phyloP scores from a whole-genome alignment of 2,797 vertebrate species.

The Delichon dasypus region DNA sequence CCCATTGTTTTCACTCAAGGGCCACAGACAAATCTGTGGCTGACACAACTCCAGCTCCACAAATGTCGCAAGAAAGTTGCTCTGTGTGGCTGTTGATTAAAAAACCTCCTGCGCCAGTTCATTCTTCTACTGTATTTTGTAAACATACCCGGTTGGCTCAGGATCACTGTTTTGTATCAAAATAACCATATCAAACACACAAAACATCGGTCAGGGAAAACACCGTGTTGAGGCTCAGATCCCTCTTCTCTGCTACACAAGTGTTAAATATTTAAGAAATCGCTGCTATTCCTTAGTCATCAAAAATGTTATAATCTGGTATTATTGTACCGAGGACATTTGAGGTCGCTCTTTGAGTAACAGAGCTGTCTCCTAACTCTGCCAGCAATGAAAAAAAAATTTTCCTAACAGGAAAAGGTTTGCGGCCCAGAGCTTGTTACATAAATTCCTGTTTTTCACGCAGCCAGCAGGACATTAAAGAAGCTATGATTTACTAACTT shows the following conservation, averaged over 20 bases:
- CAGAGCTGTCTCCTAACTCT: slow-evolving; percentile 70
- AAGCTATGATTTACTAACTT: slow-evolving; percentile 72
- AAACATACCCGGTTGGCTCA: slow-evolving; percentile 16
- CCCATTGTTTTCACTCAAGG: neutral
- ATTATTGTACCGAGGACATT: slow-evolving; percentile 78
- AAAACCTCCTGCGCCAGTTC: slow-evolving; percentile 32
- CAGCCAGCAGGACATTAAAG: slow-evolving; percentile 73
- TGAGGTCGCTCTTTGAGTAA: slow-evolving; percentile 78
- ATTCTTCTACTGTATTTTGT: slow-evolving; percentile 41
- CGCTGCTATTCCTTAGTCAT: slow-evolving; percentile 71
- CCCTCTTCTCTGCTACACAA: neutral
- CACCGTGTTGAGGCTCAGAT: neutral
- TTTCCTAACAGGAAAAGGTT: slow-evolving; percentile 82
- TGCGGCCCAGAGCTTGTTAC: slow-evolving; percentile 75
- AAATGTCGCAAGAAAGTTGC: slow-evolving; percentile 47
- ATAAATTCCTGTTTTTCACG: slow-evolving; percentile 84
- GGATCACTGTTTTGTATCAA: slow-evolving; percentile 44
- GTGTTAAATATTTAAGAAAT: slow-evolving; percentile 68
- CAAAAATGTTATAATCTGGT: slow-evolving; percentile 73
- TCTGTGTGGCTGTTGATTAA: slow-evolving; percentile 18
- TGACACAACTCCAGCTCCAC: slow-evolving; percentile 14
- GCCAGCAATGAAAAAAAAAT: slow-evolving; percentile 77
- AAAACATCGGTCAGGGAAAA: neutral
- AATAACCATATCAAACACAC: slow-evolving; percentile 25
- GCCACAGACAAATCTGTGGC: neutral